phyloP scores from a whole-genome alignment of 2,113 vertebrate species.

The Otocyon megalotis region DNA sequence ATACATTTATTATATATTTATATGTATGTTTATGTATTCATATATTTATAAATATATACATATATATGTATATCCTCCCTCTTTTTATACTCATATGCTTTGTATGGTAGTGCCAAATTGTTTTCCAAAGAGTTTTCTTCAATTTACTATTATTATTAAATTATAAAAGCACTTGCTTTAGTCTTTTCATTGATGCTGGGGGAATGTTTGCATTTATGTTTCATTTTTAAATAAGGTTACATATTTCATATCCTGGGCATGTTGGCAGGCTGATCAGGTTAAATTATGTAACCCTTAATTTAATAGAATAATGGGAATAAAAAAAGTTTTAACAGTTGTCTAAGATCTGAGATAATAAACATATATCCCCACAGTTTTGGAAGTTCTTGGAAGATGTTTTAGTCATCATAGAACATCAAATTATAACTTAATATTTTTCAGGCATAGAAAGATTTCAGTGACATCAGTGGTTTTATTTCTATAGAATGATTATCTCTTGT shows the following conservation, averaged over 20 bases:
- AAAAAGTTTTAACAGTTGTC: neutral
- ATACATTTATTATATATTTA: neutral
- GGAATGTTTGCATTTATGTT: neutral
- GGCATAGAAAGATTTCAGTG: neutral
- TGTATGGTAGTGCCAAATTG: neutral
- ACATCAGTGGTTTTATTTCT: neutral
- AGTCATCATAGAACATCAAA: neutral
- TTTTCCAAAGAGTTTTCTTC: neutral
- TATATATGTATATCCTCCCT: neutral
- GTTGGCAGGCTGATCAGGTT: neutral
- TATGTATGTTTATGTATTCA: neutral
- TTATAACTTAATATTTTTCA: neutral
- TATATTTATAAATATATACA: neutral
- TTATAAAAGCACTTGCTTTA: neutral
- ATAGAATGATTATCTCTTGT: neutral
- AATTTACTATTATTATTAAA: neutral
- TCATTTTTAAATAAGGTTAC: neutral
- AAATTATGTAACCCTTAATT: neutral
- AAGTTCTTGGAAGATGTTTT: neutral
- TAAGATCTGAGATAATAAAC: neutral
- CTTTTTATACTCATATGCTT: neutral
- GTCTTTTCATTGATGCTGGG: neutral
- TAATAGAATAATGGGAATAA: neutral
- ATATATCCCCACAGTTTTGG: neutral
- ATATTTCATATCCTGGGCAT: neutral